A percentile compares a stretch with the other conserved stretches of the same genome.
Evolutionary conservation across 2,888 invertebrate genomes (phyloP).

Genomic region (Phyllotreta cruciferae): DNA sequence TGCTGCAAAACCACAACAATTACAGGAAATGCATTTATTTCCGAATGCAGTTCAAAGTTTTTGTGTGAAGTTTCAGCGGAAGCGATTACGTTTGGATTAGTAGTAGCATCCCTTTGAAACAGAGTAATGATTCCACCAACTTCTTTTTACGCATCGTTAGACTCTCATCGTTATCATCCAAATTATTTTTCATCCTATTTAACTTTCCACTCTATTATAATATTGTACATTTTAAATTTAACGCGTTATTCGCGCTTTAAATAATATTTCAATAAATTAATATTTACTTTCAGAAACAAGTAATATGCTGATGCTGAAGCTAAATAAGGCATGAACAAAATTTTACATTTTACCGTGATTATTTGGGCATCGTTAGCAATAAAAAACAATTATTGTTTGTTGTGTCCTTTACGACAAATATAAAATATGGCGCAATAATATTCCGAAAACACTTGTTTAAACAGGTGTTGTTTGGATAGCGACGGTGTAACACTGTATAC

Average conservation of each 20-base stretch:
- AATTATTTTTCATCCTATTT: no score
- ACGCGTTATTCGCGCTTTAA: no score
- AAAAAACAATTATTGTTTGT: no score
- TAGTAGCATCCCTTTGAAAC: conserved; percentile 19
- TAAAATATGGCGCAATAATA: not conserved
- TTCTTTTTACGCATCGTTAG: conserved; percentile 11
- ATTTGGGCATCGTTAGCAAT: no score
- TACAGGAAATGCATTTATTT: conserved; percentile 13
- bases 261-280: no score
- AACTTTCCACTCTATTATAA: no score
- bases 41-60: conserved; percentile 17
- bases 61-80: conserved; percentile 12
- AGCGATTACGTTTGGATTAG: conserved; percentile 17
- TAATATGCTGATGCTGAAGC: no score
- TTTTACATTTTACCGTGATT: no score
- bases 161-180: not conserved
- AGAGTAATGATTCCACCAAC: conserved; percentile 8
- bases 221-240: no score
- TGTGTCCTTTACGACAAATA: not conserved
- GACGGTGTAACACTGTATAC: not conserved
- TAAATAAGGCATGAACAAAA: no score
- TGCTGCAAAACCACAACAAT: conserved; percentile 5
- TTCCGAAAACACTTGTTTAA: conserved; percentile 7
- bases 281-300: no score
- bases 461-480: conserved; percentile 2